Conservation (phyloP, 2,113 vertebrate genomes). For the Mugil cephalus region DNA sequence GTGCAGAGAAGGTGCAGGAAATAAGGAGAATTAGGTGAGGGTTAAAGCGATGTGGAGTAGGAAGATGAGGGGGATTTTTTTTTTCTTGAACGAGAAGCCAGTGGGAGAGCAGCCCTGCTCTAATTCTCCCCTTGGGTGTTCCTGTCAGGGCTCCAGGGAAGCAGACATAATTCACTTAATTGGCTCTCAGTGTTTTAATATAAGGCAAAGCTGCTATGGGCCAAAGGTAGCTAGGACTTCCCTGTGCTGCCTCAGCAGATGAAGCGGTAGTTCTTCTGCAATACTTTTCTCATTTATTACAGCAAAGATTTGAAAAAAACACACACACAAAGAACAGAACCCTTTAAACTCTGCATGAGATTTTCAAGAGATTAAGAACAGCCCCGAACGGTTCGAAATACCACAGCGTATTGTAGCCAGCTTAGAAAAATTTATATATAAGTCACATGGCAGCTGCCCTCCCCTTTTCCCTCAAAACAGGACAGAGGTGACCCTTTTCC, state of each 20-base stretch:
- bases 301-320: neutral
- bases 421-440: constrained; percentile 19
- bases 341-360: constrained; percentile 20
- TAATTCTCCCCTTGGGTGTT: constrained; percentile 65
- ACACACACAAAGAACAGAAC: neutral
- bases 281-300: neutral
- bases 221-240: constrained; percentile 51
- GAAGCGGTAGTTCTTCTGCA: neutral
- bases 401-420: constrained; percentile 2
- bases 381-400: neutral
- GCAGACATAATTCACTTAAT: constrained; percentile 80
- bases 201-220: constrained; percentile 33
- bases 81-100: constrained; percentile 24
- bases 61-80: constrained; percentile 2
- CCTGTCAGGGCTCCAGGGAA: constrained; percentile 68
- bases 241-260: constrained; percentile 46
- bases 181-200: constrained; percentile 57
- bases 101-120: constrained; percentile 43
- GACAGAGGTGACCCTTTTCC: constrained; percentile 36
- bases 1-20: constrained; percentile 25
- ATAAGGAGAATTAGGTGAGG: constrained; percentile 43
- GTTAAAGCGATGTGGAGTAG: constrained; percentile 12
- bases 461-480: constrained; percentile 18
- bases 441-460: constrained; percentile 46
- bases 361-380: constrained; percentile 11